Conservation (phyloP, 2,888 invertebrate genomes). For the Geotrupes spiniger region DNA sequence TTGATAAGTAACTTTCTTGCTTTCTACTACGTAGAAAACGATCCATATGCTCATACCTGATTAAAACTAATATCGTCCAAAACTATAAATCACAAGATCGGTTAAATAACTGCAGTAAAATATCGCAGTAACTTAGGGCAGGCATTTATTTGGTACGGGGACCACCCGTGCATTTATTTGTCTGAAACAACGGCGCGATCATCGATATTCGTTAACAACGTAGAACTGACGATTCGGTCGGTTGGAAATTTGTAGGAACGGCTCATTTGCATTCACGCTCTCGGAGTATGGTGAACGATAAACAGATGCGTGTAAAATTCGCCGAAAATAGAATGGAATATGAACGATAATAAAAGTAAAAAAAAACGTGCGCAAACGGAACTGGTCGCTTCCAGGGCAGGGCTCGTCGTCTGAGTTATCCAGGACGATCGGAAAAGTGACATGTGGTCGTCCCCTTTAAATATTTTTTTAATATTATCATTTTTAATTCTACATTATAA, state of each 20-base stretch:
- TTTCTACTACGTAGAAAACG: too few relatives aligned
- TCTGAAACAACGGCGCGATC: conserved; percentile 1
- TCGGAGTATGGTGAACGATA: conserved; percentile 22
- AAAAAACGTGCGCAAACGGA: conserved; percentile 11
- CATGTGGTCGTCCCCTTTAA: too few relatives aligned
- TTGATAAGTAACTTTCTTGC: not conserved
- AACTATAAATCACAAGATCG: too few relatives aligned
- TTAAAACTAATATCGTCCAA: too few relatives aligned
- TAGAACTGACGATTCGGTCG: conserved; percentile 10
- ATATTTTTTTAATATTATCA: too few relatives aligned
- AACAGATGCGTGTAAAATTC: conserved; percentile 22
- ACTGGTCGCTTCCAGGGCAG: too few relatives aligned
- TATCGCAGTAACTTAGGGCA: conserved; percentile 4
- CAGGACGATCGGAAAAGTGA: too few relatives aligned
- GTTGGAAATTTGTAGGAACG: conserved; percentile 24
- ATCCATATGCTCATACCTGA: too few relatives aligned
- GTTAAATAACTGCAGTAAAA: not conserved
- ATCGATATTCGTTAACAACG: conserved; percentile 17
- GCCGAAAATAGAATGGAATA: conserved; percentile 19
- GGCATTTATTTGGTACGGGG: conserved; percentile 3
- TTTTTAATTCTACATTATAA: too few relatives aligned
- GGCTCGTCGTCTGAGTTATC: too few relatives aligned
- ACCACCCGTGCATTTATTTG: conserved; percentile 13
- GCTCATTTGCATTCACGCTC: conserved; percentile 27
- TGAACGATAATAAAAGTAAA: conserved; percentile 9